phyloP scores from a whole-genome alignment of 2,113 vertebrate species.

The Gobius niger region DNA sequence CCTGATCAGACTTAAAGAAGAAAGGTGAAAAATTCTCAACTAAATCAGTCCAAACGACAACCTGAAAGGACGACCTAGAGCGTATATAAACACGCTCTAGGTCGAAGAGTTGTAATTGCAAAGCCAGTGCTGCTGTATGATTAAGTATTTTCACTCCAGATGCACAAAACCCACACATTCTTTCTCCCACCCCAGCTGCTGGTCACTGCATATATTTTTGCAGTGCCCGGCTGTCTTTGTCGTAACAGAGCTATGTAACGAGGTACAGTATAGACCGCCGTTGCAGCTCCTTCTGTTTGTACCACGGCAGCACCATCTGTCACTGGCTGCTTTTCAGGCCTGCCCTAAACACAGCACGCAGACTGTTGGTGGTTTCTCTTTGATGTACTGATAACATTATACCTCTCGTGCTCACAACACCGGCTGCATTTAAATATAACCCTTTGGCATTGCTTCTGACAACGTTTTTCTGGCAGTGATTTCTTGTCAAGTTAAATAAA shows the following conservation, averaged over 20 bases:
- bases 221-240: slow-evolving; percentile 15
- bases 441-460: not conserved
- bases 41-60: too few species aligned
- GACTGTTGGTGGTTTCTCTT: slow-evolving; percentile 41
- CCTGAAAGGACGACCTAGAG: too few species aligned
- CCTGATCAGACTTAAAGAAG: too few species aligned
- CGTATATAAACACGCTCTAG: too few species aligned
- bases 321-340: slow-evolving; percentile 60
- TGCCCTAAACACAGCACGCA: slow-evolving; percentile 49
- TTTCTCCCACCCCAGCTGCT: slow-evolving; percentile 3
- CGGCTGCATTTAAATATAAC: slow-evolving; percentile 9
- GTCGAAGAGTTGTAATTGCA: not conserved
- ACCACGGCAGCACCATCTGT: slow-evolving; percentile 64
- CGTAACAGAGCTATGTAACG: slow-evolving; percentile 18
- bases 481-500: not conserved
- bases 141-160: slow-evolving; percentile 1
- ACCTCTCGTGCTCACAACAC: slow-evolving; percentile 26
- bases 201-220: not conserved
- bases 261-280: slow-evolving; percentile 16
- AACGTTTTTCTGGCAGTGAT: not conserved
- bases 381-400: slow-evolving; percentile 36
- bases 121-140: not conserved
- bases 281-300: slow-evolving; percentile 46
- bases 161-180: slow-evolving; percentile 1
- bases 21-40: too few species aligned